A percentile compares a stretch with the other conserved stretches of the same genome.
phyloP scores from a whole-genome alignment of 2,888 invertebrate species.

The Portevinia maculata region DNA sequence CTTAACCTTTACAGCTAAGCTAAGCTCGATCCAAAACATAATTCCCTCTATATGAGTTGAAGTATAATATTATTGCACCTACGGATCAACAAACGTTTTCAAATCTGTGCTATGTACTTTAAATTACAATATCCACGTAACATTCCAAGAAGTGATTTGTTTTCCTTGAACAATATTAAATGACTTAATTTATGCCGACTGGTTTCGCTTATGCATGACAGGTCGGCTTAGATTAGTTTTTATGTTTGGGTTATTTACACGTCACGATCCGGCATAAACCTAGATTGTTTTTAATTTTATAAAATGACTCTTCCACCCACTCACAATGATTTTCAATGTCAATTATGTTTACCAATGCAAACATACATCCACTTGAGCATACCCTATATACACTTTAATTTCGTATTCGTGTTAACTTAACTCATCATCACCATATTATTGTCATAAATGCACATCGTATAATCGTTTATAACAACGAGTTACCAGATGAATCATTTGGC shows the following conservation, averaged over 20 bases:
- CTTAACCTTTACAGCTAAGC: too few species aligned
- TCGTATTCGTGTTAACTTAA: slow-evolving; percentile 34
- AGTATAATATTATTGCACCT: too few species aligned
- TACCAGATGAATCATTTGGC: slow-evolving; percentile 53
- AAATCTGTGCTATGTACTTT: too few species aligned
- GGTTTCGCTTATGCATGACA: slow-evolving; percentile 20
- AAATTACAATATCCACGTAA: too few species aligned
- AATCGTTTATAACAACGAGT: slow-evolving; percentile 50
- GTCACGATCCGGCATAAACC: slow-evolving; percentile 16
- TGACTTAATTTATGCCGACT: slow-evolving; percentile 6
- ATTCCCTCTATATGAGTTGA: too few species aligned
- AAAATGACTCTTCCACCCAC: slow-evolving; percentile 6
- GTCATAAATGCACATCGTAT: slow-evolving; percentile 10
- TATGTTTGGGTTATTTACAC: slow-evolving; percentile 13
- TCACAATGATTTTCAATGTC: slow-evolving; percentile 29
- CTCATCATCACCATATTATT: slow-evolving; percentile 16
- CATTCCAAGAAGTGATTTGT: neutral
- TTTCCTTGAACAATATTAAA: neutral
- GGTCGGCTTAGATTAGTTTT: neutral
- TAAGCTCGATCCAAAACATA: too few species aligned
- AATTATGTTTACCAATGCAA: slow-evolving; percentile 23
- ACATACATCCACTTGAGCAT: slow-evolving; percentile 2
- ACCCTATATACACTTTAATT: slow-evolving; percentile 2
- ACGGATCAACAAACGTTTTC: too few species aligned
- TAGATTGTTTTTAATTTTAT: slow-evolving; percentile 36